Conservation (phyloP, 2,113 vertebrate genomes). For the Hymenochirus boettgeri region DNA sequence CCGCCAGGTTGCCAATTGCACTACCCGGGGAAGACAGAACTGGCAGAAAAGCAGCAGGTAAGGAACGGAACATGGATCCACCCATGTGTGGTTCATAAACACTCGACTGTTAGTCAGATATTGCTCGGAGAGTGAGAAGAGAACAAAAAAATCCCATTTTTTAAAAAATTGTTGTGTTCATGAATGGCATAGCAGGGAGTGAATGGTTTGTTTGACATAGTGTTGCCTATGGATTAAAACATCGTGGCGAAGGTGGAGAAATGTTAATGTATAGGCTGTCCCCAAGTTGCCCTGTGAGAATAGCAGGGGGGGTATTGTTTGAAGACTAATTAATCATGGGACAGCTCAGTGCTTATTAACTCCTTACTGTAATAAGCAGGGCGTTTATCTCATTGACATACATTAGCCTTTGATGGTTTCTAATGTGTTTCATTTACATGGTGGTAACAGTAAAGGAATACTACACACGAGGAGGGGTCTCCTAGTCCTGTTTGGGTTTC, state of each 20-base stretch:
- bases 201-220: constrained; percentile 7
- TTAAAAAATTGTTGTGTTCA: not conserved
- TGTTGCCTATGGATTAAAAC: constrained; percentile 2
- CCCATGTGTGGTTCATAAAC: constrained; percentile 9
- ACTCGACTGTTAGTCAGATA: not conserved
- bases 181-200: constrained; percentile 2
- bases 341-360: constrained; percentile 20
- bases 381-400: not conserved
- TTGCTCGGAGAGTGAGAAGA: not conserved
- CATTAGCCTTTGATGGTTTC: not conserved
- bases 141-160: not conserved
- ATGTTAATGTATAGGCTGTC: constrained; percentile 12
- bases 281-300: not conserved
- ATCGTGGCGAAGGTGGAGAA: constrained; percentile 8
- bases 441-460: no score
- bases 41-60: constrained; percentile 36
- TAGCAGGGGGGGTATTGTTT: constrained; percentile 24
- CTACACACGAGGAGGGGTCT: no score
- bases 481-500: no score
- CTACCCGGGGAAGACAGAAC: constrained; percentile 62
- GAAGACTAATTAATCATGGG: constrained; percentile 24
- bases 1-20: constrained; percentile 55
- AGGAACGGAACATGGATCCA: not conserved
- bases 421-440: constrained; percentile 22
- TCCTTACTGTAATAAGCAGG: not conserved